Evolutionary conservation across 2,888 invertebrate species (phyloP).

Genomic region (Alloplasta piceator): DNA sequence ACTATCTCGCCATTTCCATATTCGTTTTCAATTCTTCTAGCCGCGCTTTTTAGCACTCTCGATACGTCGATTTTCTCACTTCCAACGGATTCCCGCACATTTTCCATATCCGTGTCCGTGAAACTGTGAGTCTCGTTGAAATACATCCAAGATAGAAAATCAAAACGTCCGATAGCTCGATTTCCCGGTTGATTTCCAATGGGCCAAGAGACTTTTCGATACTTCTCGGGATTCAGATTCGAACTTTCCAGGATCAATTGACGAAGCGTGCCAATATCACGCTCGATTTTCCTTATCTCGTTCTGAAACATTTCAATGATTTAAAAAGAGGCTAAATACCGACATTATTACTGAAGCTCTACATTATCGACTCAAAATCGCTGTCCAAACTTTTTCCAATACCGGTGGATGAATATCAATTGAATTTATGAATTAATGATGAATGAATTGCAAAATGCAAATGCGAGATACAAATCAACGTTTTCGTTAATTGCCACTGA

Average conservation of each 20-base stretch:
- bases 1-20: conserved; percentile 84
- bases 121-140: conserved; percentile 94
- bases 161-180: conserved; percentile 90
- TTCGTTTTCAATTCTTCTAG: conserved; percentile 83
- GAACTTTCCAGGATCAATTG: conserved; percentile 83
- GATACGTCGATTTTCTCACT: conserved; percentile 89
- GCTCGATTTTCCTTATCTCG: conserved; percentile 81
- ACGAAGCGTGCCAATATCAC: conserved; percentile 83
- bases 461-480: too few species aligned
- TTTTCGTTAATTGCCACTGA: too few species aligned
- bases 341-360: too few species aligned
- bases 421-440: too few species aligned
- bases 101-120: conserved; percentile 91
- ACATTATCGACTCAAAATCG: too few species aligned
- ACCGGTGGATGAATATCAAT: too few species aligned
- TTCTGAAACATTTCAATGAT: conserved; percentile 72
- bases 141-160: conserved; percentile 93
- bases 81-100: conserved; percentile 87
- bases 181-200: conserved; percentile 88
- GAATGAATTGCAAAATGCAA: too few species aligned
- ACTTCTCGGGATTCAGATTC: conserved; percentile 82
- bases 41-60: conserved; percentile 85
- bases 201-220: conserved; percentile 87
- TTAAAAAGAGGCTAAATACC: too few species aligned
- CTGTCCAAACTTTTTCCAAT: too few species aligned